These are phyloP conservation scores for Melanotaenia boesemani DNA, from an alignment of 2,797 vertebrate genomes.

Conservation along the genomic window DNA sequence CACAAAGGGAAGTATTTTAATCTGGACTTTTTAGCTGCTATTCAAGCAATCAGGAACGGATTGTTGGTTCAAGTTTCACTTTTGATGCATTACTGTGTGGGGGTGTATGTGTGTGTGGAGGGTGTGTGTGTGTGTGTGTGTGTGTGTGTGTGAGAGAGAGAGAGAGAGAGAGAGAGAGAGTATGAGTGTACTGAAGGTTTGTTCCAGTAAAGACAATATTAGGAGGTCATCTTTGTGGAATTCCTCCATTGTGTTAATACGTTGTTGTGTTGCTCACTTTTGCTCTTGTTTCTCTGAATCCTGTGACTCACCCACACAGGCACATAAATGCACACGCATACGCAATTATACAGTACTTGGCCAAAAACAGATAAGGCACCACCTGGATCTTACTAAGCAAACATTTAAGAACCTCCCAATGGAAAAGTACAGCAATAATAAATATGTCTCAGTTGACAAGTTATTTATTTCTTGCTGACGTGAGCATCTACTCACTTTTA, in stretches of 20 bases:
- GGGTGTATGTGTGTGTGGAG: conserved; percentile 30
- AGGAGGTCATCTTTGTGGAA: conserved; percentile 61
- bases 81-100: conserved; percentile 39
- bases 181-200: too few relatives aligned
- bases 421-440: not conserved
- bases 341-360: not conserved
- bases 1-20: conserved; percentile 60
- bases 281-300: conserved; percentile 77
- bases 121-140: not conserved
- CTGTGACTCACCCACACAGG: conserved; percentile 72
- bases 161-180: conserved; percentile 17
- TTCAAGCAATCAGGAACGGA: conserved; percentile 54
- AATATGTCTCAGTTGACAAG: not conserved
- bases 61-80: conserved; percentile 63
- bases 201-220: too few relatives aligned
- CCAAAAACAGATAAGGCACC: not conserved
- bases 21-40: conserved; percentile 51
- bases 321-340: conserved; percentile 13
- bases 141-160: not conserved
- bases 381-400: not conserved
- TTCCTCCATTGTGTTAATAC: conserved; percentile 77
- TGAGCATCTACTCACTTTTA: not conserved
- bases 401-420: not conserved
- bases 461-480: not conserved
- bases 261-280: conserved; percentile 61